phyloP scores from a whole-genome alignment of 2,888 invertebrate genomes.

The Aphidoletes aphidimyza region DNA sequence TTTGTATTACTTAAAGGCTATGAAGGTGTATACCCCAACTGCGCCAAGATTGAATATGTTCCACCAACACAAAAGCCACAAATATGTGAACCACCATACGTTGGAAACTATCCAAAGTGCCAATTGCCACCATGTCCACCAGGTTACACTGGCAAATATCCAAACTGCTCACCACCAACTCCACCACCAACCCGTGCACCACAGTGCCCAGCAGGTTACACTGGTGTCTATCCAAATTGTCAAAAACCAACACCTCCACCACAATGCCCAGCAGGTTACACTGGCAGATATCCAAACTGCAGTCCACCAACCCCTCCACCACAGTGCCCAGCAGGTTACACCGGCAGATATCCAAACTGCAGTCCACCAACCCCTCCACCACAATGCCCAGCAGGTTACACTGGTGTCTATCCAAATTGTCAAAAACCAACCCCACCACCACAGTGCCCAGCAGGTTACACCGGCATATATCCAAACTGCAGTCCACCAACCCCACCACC shows the following conservation, averaged over 20 bases:
- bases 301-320: neutral
- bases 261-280: neutral
- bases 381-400: neutral
- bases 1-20: too few species aligned
- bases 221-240: neutral
- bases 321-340: neutral
- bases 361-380: too few species aligned
- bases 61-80: conserved; percentile 9
- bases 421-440: neutral
- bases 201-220: neutral
- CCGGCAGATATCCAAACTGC: neutral
- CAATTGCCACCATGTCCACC: neutral
- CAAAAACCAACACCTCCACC: neutral
- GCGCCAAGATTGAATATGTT: neutral
- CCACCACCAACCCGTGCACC: neutral
- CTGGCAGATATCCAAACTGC: neutral
- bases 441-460: conserved; percentile 17
- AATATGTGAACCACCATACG: neutral
- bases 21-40: neutral
- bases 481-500: neutral
- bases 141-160: neutral
- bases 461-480: neutral
- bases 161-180: neutral
- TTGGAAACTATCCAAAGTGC: neutral
- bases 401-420: conserved; percentile 37